Evolutionary conservation across 1,140 invertebrate genomes (phyloP), one percentile per base, ranked within the genome.

Genomic region (Cyrtorhinus lividipennis): DNA sequence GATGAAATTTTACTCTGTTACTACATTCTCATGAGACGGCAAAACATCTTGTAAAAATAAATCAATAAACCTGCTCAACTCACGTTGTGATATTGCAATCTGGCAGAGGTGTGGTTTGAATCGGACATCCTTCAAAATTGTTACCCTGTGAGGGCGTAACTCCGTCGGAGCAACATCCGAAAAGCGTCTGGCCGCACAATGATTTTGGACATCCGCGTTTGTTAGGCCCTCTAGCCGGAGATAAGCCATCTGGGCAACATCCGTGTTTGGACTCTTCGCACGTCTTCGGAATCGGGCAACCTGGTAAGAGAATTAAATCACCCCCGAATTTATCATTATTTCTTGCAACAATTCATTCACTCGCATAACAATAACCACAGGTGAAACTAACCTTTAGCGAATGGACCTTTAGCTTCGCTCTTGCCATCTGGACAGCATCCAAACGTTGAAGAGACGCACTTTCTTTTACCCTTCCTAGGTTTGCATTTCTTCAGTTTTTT

Each of bases 401-500:
- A 95, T 24, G 90, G 88, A 69, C 94, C 95, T 68, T 79, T 73
- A 24, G 93, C 91, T 2, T 80, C 69, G 2, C 89, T 92, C 64
- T 83, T 81, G 18, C 83, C 85, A 73, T 97, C 93, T 18, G 84
- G 85, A 74, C 95, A 97, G 71, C 94, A 97, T 13, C 92, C 92
- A 71, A 86, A 95, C 66, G 82, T 73, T 13, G 84, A 80, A 23
- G 78, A 81, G 18, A 79, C 77, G 69, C 92, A 95, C 56, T 76
- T 76, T 63, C 73, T 75, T 62, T 78, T 80, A 66, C 75, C 79
- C 25, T 74, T 70, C 25, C 64, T 67, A 44, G 56, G 65, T 68
- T 81, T 86, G 67, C 86, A 88, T 70, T 83, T 83, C 44, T 74
- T 73, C 13, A 74, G 67, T 64, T 76, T 79, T 10, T 75, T 71